Evolutionary conservation across 64 coral and sea anemone genomes (phyloP).

Genomic region (Stylophora pistillata): DNA sequence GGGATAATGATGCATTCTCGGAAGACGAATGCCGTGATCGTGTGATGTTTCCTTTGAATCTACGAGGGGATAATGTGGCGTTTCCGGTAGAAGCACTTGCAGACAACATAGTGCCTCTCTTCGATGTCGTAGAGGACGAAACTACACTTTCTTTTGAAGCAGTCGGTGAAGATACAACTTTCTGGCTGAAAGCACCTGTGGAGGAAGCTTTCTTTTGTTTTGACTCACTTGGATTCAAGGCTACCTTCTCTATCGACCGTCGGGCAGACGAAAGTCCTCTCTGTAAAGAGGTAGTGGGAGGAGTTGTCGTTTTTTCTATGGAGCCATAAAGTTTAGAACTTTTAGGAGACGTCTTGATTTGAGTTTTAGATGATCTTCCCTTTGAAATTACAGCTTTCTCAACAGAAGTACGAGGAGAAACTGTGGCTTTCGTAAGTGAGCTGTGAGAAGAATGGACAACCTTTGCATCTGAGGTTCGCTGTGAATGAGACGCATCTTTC

Average conservation of each 20-base stretch:
- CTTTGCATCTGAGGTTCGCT: not conserved
- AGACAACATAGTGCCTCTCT: not conserved
- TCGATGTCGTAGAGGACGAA: not conserved
- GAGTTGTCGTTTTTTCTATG: not conserved
- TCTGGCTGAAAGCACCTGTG: not conserved
- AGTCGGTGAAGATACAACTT: not conserved
- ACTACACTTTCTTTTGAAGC: slow-evolving; percentile 8
- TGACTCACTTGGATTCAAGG: not conserved
- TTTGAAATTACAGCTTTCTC: not conserved
- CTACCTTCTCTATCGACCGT: not conserved
- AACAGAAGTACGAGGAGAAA: slow-evolving; percentile 10
- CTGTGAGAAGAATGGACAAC: not conserved
- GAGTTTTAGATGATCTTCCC: not conserved
- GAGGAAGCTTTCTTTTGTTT: not conserved
- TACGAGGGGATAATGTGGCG: no score
- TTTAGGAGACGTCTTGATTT: not conserved
- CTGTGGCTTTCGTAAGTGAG: not conserved
- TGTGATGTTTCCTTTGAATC: not conserved
- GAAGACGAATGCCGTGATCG: not conserved
- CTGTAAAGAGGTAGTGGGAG: not conserved
- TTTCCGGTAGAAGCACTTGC: not conserved
- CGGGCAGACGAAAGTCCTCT: not conserved
- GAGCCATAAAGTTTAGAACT: not conserved
- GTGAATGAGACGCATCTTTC: not conserved
- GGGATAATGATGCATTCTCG: not conserved